Conservation (phyloP, 1,140 invertebrate genomes). For the Mizuhopecten yessoensis region DNA sequence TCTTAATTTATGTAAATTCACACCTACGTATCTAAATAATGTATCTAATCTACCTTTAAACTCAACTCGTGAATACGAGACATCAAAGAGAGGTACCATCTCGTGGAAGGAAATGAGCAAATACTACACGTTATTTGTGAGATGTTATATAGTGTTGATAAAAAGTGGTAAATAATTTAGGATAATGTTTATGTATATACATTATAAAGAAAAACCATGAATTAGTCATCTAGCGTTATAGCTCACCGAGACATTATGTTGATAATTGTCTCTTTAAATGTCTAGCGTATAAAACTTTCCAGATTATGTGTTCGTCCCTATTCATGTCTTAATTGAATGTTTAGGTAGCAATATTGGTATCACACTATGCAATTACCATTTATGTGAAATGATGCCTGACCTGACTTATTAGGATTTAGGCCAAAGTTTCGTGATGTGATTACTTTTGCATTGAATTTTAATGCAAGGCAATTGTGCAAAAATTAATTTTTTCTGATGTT, state of each 20-base stretch:
- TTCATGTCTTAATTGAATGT: not conserved
- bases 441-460: not conserved
- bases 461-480: not conserved
- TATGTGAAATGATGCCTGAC: not conserved
- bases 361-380: not conserved
- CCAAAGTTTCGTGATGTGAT: not conserved
- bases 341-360: not conserved
- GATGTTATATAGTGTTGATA: not conserved
- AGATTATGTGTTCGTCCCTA: not conserved
- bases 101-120: no score
- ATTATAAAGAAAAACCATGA: not conserved
- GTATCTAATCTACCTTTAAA: not conserved
- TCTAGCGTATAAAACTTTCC: not conserved
- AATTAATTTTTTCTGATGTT: not conserved
- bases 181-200: not conserved
- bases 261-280: not conserved
- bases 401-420: not conserved
- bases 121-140: not conserved
- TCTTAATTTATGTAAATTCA: slow-evolving; percentile 5
- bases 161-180: not conserved
- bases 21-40: slow-evolving; percentile 16
- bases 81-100: not conserved
- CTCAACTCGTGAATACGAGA: not conserved
- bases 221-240: not conserved
- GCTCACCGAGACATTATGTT: not conserved